These are phyloP conservation scores for Alviniconcha strummeri DNA, from an alignment of 2,888 invertebrate species.

Conservation along the genomic window DNA sequence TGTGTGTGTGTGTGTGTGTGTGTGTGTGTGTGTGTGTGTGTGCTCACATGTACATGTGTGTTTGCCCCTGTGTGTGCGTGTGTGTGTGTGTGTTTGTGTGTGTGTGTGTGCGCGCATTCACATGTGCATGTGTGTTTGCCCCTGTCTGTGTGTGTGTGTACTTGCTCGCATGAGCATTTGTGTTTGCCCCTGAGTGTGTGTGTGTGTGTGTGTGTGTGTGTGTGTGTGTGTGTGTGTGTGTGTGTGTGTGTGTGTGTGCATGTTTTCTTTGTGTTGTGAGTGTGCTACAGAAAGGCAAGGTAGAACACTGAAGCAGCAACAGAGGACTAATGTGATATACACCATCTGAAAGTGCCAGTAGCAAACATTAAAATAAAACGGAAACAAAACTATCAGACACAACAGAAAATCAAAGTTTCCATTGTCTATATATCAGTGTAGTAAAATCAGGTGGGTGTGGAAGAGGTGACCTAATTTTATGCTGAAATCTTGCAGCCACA, in stretches of 20 bases:
- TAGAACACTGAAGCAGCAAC: no score
- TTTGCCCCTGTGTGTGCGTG: neutral
- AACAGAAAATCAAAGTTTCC: no score
- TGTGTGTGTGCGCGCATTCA: neutral
- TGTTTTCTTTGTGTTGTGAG: neutral
- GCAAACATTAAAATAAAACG: no score
- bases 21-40: neutral
- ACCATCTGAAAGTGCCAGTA: no score
- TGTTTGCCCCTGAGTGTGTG: neutral
- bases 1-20: slow-evolving; percentile 4
- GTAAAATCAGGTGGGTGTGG: no score
- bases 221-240: neutral
- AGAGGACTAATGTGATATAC: no score
- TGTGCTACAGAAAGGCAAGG: no score
- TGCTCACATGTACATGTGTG: neutral
- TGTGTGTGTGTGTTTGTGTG: slow-evolving; percentile 5
- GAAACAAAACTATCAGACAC: no score
- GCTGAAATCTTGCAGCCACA: no score
- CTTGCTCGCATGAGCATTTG: no score
- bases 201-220: neutral
- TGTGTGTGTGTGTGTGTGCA: neutral
- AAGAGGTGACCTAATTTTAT: no score
- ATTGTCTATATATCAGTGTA: no score
- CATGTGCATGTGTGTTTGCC: neutral
- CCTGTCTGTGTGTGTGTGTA: neutral